Evolutionary conservation across 2,113 vertebrate species (phyloP).

Genomic region (Apteryx mantelli): DNA sequence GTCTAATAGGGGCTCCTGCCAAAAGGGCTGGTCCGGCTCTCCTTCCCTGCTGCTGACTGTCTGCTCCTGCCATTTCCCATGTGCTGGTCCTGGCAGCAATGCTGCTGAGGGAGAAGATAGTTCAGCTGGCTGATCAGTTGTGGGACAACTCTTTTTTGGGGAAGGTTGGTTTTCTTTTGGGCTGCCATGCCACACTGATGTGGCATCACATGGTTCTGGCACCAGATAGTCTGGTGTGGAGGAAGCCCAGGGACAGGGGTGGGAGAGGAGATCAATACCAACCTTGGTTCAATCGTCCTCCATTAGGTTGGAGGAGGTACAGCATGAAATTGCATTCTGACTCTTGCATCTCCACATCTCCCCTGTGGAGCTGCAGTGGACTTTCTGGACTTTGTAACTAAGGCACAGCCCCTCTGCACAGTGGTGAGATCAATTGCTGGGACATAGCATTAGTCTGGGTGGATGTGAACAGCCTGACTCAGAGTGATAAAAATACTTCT

Average conservation of each 20-base stretch:
- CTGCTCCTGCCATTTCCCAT: neutral
- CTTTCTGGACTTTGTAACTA: neutral
- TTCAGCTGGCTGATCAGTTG: neutral
- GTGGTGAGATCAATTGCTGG: neutral
- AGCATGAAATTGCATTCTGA: neutral
- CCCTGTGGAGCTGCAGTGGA: neutral
- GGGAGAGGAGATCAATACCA: neutral
- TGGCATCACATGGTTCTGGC: neutral
- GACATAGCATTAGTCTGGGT: neutral
- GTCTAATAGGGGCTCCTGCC: neutral
- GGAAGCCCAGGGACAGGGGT: neutral
- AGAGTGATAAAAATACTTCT: neutral
- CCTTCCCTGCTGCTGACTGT: neutral
- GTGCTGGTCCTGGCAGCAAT: neutral
- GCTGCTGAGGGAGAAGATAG: neutral
- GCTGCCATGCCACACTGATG: neutral
- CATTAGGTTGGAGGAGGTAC: neutral
- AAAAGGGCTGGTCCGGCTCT: neutral
- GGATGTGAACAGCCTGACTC: neutral
- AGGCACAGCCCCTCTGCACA: neutral
- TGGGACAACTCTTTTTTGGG: neutral
- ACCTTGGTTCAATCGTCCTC: neutral
- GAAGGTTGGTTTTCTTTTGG: neutral
- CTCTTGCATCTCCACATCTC: neutral
- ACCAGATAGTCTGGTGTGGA: neutral